Evolutionary conservation across 2,797 vertebrate genomes (phyloP), one percentile per base, ranked within the genome.

Genomic region (Diplodus sargus): DNA sequence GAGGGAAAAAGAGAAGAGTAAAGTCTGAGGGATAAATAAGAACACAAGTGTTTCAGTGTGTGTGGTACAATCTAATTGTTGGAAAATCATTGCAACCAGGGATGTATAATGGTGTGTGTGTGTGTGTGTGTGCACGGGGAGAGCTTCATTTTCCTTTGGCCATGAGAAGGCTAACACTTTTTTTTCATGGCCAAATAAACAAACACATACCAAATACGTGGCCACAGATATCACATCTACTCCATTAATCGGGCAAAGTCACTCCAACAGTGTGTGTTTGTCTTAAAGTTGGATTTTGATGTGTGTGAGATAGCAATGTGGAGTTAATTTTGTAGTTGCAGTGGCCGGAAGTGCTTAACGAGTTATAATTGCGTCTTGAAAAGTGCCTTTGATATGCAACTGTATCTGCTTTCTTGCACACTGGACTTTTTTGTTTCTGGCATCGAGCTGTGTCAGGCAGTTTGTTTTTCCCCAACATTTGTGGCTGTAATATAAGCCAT

Each of bases 171-270:
- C 59, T 71, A 58, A 78, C 67, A 71, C 70, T 85, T 83, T 64
- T 71, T 79, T 89, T 88, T 83, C 78, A 85, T 51, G 45, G 87
- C 85, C 87, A 90, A 90, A 70, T 76, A 88, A 90, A 91, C 82
- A 80, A 78, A 88, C 80, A 56, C 68, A 52, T 70, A 82, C 82
- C 83, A 86, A 85, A 90, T 90, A 87, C 87, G 81, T 73, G 70
- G 80, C 85, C 85, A 56, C 81, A 87, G 83, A 85, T 87, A 77
- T 87, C 86, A 74, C 87, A 88, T 86, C 83, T 88, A 89, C 73
- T 84, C 49, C 66, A 76, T 91, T 92, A 90, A 89, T 82, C 82
- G 81, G 74, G 64, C 61, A 76, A 52, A 83, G 45, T 28, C 52
- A 4, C 63, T 57, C 16, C 54, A 18, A 23, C 81, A 76, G 48